Conservation (phyloP, 1,140 invertebrate species). For the Pomacea maculata region DNA sequence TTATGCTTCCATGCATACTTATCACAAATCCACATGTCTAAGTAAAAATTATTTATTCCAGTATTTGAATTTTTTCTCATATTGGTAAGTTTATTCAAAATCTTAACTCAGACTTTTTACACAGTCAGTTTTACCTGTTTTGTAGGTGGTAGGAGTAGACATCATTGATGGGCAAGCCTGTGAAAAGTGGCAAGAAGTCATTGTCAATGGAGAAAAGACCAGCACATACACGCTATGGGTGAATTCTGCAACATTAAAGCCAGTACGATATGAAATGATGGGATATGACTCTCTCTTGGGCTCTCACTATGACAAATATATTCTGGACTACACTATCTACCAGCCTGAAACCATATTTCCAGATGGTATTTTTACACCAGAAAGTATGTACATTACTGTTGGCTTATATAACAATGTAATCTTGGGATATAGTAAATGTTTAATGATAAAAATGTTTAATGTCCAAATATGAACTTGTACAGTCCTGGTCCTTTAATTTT, state of each 20-base stretch:
- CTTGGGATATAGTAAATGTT: too few relatives aligned
- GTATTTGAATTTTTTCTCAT: too few relatives aligned
- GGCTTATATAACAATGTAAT: too few relatives aligned
- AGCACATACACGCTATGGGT: constrained; percentile 80
- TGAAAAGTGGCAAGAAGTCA: constrained; percentile 79
- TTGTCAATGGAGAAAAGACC: constrained; percentile 77
- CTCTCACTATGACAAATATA: constrained; percentile 96
- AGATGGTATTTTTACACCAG: constrained; percentile 32
- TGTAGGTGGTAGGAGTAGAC: constrained; percentile 30
- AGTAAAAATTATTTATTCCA: too few relatives aligned
- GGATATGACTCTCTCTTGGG: constrained; percentile 91
- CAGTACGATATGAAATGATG: constrained; percentile 89
- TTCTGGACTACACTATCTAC: constrained; percentile 81
- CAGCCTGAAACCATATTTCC: constrained; percentile 57
- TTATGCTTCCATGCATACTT: too few relatives aligned
- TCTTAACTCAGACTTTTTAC: too few relatives aligned
- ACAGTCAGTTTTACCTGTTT: constrained; percentile 14
- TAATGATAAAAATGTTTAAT: too few relatives aligned
- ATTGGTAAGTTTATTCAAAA: too few relatives aligned
- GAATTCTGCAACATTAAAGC: constrained; percentile 62
- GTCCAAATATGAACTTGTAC: too few relatives aligned
- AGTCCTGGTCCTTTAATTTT: too few relatives aligned
- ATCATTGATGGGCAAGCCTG: constrained; percentile 46
- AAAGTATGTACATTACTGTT: constrained; percentile 33
- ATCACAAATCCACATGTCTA: too few relatives aligned